phyloP scores from a whole-genome alignment of 2,113 vertebrate genomes.

The Thomomys bottae region DNA sequence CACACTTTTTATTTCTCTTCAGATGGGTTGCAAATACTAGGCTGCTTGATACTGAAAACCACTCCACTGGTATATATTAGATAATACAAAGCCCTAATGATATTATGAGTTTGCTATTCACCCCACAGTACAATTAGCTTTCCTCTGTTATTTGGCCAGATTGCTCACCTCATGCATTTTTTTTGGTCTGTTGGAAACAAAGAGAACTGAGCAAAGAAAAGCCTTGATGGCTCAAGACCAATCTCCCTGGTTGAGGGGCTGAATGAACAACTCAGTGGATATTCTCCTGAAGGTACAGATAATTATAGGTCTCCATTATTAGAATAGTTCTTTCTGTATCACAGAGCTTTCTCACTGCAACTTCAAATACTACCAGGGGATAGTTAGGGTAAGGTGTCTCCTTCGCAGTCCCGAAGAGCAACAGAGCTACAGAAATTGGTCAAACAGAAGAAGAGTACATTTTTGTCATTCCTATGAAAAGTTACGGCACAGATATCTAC shows the following conservation, averaged over 20 bases:
- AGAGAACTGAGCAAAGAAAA: constrained; percentile 33
- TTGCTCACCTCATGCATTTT: constrained; percentile 37
- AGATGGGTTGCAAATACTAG: not conserved
- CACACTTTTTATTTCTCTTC: not conserved
- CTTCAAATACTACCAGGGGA: constrained; percentile 29
- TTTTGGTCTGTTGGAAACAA: constrained; percentile 48
- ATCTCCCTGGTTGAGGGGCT: not conserved
- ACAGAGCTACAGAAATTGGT: not conserved
- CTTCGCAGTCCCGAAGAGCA: not conserved
- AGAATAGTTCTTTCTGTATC: not conserved
- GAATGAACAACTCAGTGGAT: not conserved
- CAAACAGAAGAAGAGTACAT: not conserved
- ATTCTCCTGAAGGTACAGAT: not conserved
- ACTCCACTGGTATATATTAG: not conserved
- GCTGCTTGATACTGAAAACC: not conserved
- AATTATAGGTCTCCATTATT: not conserved
- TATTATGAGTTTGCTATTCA: not conserved
- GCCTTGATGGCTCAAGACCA: not conserved
- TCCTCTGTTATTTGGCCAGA: constrained; percentile 42
- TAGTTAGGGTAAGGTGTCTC: not conserved
- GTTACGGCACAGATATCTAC: constrained; percentile 7
- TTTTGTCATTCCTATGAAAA: constrained; percentile 11
- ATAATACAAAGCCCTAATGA: not conserved
- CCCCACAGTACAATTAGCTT: constrained; percentile 15
- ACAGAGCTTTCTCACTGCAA: not conserved